Evolutionary conservation across 2,888 invertebrate species (phyloP), one percentile per base, ranked within the genome.

Genomic region (Hylaea fasciaria): DNA sequence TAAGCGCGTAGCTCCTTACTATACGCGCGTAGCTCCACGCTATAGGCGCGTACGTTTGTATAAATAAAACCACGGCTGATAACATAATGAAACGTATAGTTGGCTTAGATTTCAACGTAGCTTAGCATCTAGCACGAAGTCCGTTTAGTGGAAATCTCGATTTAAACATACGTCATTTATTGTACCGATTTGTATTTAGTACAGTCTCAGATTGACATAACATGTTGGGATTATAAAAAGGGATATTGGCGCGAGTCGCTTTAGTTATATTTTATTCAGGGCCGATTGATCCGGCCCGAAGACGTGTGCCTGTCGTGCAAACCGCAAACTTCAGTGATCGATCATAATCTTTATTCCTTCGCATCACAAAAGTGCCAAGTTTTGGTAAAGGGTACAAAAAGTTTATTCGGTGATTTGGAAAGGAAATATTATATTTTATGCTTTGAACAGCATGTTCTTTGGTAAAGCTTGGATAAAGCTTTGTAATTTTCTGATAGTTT

Each of bases 271-370:
- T 39, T 58, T 53, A 49, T 54, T 60, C 44, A 55, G 46, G 49
- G 28, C 44, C 50, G 28, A 11, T 29, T 50, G 46, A 5, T 22
- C 22, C 5, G 22, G 22, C 3, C 5, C 22, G 22, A 51, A 48
- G 61, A 61, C 51, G 50, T 45, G 59, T 22, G 55, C 50, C 50
- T 51, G 55, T 59, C 59, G 45, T 46, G 40, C 44, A 46, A 51
- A 52, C 52, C 54, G 41, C 32, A 56, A 62, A 62, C 61, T 62
- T 62, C 22, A 43, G 17, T 28, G 39, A 62, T 62, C 47, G 44
- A 52, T 62, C 61, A 62, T 48, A 62, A 57, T 52, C 56, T 44
- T 57, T 44, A 56, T 61, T 57, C 61, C 52, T 52, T 39, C 39
- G 47, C 47, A 47, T 48, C 48, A 51, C 60, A 51, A 61, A 48